Evolutionary conservation across 1,140 invertebrate species (phyloP).

Genomic region (Chymomyza costata): DNA sequence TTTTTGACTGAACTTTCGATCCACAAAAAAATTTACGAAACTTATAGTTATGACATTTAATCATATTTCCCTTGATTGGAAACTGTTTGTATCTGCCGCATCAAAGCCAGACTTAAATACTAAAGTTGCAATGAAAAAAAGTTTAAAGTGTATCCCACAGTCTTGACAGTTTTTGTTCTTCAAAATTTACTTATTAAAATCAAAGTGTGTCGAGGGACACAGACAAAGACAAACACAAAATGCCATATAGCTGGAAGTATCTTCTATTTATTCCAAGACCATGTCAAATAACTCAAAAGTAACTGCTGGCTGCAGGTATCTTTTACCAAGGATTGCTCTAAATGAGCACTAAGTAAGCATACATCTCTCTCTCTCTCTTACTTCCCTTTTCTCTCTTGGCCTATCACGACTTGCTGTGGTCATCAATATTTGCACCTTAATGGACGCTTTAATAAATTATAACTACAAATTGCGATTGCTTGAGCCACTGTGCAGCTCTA

Average conservation of each 20-base stretch:
- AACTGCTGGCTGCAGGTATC: slow-evolving; percentile 54
- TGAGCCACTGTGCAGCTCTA: slow-evolving; percentile 9
- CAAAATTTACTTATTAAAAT: slow-evolving; percentile 72
- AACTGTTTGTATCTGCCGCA: too few species aligned
- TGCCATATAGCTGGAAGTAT: slow-evolving; percentile 47
- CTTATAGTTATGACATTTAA: too few species aligned
- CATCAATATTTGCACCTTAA: slow-evolving; percentile 70
- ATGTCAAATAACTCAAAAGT: slow-evolving; percentile 66
- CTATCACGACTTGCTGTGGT: slow-evolving; percentile 20
- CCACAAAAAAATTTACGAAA: too few species aligned
- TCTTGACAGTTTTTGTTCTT: too few species aligned
- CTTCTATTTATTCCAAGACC: slow-evolving; percentile 48
- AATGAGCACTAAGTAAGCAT: slow-evolving; percentile 41
- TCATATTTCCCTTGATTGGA: too few species aligned
- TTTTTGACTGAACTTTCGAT: too few species aligned
- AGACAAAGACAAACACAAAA: slow-evolving; percentile 56
- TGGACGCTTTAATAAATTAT: slow-evolving; percentile 72
- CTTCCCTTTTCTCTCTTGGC: background rate
- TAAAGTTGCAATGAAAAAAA: too few species aligned
- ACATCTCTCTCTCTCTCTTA: background rate
- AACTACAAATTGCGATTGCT: slow-evolving; percentile 70
- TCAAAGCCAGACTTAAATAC: too few species aligned
- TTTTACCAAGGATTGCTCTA: too few species aligned
- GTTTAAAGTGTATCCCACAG: too few species aligned
- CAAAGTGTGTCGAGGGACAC: slow-evolving; percentile 60